Percentiles rank a stretch among this genome's conserved stretches.
Evolutionary conservation across 2,113 vertebrate species (phyloP).

Genomic region (Amia ocellicauda): DNA sequence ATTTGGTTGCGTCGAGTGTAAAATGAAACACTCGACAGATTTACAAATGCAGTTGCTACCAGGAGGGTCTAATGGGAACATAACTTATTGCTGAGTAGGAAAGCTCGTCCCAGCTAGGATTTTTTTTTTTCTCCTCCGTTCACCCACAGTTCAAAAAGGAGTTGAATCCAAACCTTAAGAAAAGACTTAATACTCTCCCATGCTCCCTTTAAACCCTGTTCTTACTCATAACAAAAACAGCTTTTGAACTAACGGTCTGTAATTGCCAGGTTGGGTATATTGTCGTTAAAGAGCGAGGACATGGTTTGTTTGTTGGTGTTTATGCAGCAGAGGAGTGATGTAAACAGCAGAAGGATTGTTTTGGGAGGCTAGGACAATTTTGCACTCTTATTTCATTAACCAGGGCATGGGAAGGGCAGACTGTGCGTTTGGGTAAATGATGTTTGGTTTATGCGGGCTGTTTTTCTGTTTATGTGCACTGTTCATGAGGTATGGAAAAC

Average conservation of each 20-base stretch:
- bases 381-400: background rate
- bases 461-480: background rate
- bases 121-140: no score
- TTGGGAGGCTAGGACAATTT: background rate
- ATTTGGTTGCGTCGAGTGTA: slow-evolving; percentile 18
- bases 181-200: background rate
- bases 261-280: no score
- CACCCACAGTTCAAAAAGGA: no score
- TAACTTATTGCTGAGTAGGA: background rate
- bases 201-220: background rate
- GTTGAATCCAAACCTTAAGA: background rate
- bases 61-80: background rate
- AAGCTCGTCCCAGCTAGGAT: background rate
- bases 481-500: background rate
- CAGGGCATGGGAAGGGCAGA: background rate
- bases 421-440: background rate
- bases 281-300: background rate
- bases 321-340: background rate
- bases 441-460: background rate
- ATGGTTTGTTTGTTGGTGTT: background rate
- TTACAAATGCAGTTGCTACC: slow-evolving; percentile 28
- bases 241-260: no score
- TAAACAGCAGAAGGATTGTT: background rate
- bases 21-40: slow-evolving; percentile 41
- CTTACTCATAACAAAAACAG: no score